Evolutionary conservation across 1,140 invertebrate species (phyloP).

Genomic region (Pseudomyrmex cubaensis): DNA sequence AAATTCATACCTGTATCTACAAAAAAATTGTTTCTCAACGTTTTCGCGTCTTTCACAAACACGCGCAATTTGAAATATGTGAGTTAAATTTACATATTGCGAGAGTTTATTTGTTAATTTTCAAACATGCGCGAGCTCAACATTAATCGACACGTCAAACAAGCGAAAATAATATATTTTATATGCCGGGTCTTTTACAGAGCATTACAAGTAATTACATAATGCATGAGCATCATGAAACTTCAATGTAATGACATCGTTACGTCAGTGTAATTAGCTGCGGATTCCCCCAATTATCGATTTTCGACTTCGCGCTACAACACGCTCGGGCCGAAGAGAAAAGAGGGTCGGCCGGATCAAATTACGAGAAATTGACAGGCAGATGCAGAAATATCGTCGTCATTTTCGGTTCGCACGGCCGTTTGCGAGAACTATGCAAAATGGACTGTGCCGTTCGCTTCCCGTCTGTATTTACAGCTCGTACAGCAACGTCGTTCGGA

Average conservation of each 20-base stretch:
- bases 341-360: slow-evolving; percentile 26
- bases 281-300: slow-evolving; percentile 38
- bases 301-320: slow-evolving; percentile 28
- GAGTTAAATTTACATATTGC: too few species aligned
- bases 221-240: background rate
- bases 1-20: background rate
- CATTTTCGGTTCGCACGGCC: slow-evolving; percentile 13
- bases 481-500: background rate
- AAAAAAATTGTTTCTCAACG: background rate
- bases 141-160: background rate
- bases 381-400: slow-evolving; percentile 22
- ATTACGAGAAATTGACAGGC: slow-evolving; percentile 23
- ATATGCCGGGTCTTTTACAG: background rate
- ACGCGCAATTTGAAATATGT: too few species aligned
- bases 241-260: slow-evolving; percentile 9
- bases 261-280: slow-evolving; percentile 44
- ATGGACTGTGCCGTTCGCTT: slow-evolving; percentile 1
- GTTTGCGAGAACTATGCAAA: background rate
- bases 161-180: slow-evolving; percentile 2
- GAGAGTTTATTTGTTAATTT: too few species aligned
- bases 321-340: slow-evolving; percentile 26
- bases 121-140: background rate
- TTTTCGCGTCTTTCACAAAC: background rate
- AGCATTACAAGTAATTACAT: slow-evolving; percentile 21
- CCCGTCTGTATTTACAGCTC: slow-evolving; percentile 7